Conservation (phyloP, 2,888 invertebrate species). For the Bellardia pandia region DNA sequence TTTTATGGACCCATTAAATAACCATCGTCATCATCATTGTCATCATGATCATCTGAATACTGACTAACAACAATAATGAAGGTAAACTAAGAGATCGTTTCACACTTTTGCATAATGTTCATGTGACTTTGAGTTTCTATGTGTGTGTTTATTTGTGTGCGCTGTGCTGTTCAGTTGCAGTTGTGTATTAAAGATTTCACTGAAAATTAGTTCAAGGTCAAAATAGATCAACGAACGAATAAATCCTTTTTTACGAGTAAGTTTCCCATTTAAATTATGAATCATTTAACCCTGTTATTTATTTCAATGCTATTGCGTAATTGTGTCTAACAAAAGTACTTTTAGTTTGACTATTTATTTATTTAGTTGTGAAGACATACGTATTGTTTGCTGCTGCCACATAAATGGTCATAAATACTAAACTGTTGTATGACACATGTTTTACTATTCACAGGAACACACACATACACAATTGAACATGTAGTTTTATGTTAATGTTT, state of each 20-base stretch:
- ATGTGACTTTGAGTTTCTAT: background rate
- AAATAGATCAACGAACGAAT: conserved; percentile 38
- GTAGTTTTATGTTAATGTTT: conserved; percentile 63
- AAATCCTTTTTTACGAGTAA: conserved; percentile 50
- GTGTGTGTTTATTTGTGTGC: background rate
- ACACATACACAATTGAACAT: conserved; percentile 6
- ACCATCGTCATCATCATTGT: conserved; percentile 26
- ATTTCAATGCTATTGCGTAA: conserved; percentile 46
- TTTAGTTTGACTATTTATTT: conserved; percentile 27
- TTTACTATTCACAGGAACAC: conserved; percentile 1
- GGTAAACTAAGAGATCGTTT: conserved; percentile 47
- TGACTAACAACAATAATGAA: conserved; percentile 24
- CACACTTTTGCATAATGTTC: conserved; percentile 49
- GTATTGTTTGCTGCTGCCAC: conserved; percentile 39
- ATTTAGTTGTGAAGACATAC: conserved; percentile 5
- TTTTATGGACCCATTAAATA: conserved; percentile 64
- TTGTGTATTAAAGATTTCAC: conserved; percentile 34
- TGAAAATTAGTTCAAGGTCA: conserved; percentile 77
- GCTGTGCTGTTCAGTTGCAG: conserved; percentile 4
- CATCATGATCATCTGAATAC: conserved; percentile 2
- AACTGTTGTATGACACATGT: conserved; percentile 36
- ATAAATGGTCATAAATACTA: conserved; percentile 46
- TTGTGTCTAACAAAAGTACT: conserved; percentile 38
- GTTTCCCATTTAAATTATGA: conserved; percentile 31
- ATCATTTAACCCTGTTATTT: conserved; percentile 52